phyloP scores from a whole-genome alignment of 2,888 invertebrate genomes.

The Pilophorus perplexus region DNA sequence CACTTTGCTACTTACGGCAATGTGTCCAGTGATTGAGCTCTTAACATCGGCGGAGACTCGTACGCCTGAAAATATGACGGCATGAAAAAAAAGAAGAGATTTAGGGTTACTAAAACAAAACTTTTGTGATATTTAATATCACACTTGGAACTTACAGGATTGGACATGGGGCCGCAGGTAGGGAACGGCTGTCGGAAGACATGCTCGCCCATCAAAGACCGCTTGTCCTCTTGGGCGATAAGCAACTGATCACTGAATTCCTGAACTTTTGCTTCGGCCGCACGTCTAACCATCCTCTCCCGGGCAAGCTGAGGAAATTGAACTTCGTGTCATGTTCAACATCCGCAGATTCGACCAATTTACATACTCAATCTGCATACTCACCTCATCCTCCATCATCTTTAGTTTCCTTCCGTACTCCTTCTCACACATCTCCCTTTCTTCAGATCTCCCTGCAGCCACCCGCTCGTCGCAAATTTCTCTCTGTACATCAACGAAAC shows the following conservation, averaged over 20 bases:
- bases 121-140: no score
- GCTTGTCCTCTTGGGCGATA: constrained; percentile 42
- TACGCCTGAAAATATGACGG: constrained; percentile 20
- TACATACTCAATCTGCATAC: no score
- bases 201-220: constrained; percentile 23
- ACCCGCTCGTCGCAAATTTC: no score
- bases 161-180: constrained; percentile 8
- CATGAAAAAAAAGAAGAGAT: no score
- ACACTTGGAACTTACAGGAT: constrained; percentile 32
- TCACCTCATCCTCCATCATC: no score
- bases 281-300: constrained; percentile 2
- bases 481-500: no score
- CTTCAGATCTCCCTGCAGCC: no score
- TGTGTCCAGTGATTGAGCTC: constrained; percentile 17
- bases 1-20: constrained; percentile 21
- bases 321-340: no score
- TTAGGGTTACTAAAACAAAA: no score
- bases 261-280: constrained; percentile 8
- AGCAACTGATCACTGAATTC: constrained; percentile 43
- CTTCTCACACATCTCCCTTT: no score
- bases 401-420: no score
- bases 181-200: constrained; percentile 3
- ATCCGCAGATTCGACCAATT: no score
- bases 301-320: constrained; percentile 8
- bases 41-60: constrained; percentile 24